Evolutionary conservation across 2,888 invertebrate species (phyloP).

Genomic region (Apantesis nais): DNA sequence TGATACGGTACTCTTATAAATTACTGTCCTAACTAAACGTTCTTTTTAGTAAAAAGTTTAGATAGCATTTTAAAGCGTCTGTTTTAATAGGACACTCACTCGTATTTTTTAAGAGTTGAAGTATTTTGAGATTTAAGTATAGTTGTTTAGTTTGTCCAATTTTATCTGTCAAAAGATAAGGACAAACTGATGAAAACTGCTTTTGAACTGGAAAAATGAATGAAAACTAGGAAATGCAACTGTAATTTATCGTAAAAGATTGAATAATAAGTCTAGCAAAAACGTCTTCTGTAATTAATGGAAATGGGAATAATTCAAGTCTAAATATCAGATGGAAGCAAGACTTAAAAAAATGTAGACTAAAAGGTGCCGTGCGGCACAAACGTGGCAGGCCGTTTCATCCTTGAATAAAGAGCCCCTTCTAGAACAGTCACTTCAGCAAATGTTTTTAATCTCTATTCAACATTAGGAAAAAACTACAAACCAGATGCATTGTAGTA

Average conservation of each 20-base stretch:
- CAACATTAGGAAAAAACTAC: too few species aligned
- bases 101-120: background rate
- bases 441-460: too few species aligned
- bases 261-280: background rate
- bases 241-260: background rate
- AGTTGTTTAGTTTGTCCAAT: background rate
- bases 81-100: constrained; percentile 9
- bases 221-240: background rate
- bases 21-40: constrained; percentile 32
- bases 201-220: background rate
- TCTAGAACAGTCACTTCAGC: too few species aligned
- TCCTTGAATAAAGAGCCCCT: too few species aligned
- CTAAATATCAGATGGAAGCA: constrained; percentile 8
- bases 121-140: background rate
- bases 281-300: background rate
- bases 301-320: background rate
- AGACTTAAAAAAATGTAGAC: background rate
- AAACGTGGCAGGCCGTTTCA: too few species aligned
- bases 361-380: too few species aligned
- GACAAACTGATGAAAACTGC: background rate
- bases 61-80: constrained; percentile 22
- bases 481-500: too few species aligned
- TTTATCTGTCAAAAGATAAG: background rate
- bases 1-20: constrained; percentile 42
- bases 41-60: constrained; percentile 20